Percentiles rank a stretch among this genome's conserved stretches.
Evolutionary conservation across 2,797 vertebrate genomes (phyloP).

Genomic region (Anabas testudineus): DNA sequence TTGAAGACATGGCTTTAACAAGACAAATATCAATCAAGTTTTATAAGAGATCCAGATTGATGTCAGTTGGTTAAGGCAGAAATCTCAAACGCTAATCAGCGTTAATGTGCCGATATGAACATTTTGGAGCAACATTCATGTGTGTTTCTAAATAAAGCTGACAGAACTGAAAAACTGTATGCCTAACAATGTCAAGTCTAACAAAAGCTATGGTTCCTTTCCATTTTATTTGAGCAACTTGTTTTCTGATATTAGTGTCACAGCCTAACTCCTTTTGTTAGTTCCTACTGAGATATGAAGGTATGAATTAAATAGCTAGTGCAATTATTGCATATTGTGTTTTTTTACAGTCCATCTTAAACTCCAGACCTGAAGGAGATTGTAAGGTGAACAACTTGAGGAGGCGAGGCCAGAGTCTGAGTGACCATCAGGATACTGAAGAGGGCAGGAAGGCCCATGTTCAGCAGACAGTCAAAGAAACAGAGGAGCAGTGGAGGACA

Average conservation of each 20-base stretch:
- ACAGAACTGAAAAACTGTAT: neutral
- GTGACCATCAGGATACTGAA: conserved; percentile 63
- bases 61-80: neutral
- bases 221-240: neutral
- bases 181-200: neutral
- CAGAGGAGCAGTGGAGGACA: conserved; percentile 77
- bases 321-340: neutral
- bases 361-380: conserved; percentile 81
- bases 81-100: too few relatives aligned
- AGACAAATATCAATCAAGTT: neutral
- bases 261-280: too few relatives aligned
- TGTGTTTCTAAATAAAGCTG: neutral
- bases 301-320: neutral
- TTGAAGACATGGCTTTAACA: neutral
- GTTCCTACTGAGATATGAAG: neutral
- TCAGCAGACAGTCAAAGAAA: conserved; percentile 68
- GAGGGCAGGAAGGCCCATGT: conserved; percentile 56
- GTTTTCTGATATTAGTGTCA: neutral
- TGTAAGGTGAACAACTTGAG: conserved; percentile 82
- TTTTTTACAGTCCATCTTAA: conserved; percentile 81
- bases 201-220: neutral
- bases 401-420: conserved; percentile 74
- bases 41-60: neutral
- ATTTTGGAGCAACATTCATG: too few relatives aligned
- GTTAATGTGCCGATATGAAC: too few relatives aligned